Conservation (phyloP, 2,797 vertebrate species). For the Pangasius krempfi region DNA sequence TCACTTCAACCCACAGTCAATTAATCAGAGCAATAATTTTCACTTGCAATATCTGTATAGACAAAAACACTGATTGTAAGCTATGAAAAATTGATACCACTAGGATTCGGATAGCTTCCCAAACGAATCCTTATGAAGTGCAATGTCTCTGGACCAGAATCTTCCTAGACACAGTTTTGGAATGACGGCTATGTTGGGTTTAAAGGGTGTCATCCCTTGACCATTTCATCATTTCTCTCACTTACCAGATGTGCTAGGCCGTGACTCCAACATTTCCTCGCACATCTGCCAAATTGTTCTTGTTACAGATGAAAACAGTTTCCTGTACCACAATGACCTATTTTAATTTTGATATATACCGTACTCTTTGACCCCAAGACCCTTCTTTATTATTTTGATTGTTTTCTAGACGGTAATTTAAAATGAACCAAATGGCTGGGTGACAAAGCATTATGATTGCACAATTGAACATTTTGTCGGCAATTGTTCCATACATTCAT, state of each 20-base stretch:
- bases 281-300: constrained; percentile 9
- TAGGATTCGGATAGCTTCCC: background rate
- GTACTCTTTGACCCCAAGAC: constrained; percentile 12
- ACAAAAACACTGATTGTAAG: background rate
- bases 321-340: background rate
- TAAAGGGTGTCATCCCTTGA: constrained; percentile 15
- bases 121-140: constrained; percentile 32
- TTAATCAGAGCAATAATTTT: constrained; percentile 25
- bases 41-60: constrained; percentile 3
- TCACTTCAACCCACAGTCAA: constrained; percentile 21
- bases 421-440: background rate
- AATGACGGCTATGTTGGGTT: constrained; percentile 30
- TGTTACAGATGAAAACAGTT: constrained; percentile 29
- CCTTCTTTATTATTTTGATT: constrained; percentile 2
- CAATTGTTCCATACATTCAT: constrained; percentile 35
- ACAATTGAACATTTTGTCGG: constrained; percentile 12
- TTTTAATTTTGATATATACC: constrained; percentile 7
- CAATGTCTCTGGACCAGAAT: constrained; percentile 33
- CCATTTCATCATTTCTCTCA: constrained; percentile 8
- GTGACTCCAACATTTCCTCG: constrained; percentile 17
- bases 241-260: constrained; percentile 25
- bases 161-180: constrained; percentile 17
- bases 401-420: background rate
- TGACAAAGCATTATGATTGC: constrained; percentile 15
- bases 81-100: constrained; percentile 2